phyloP scores from a whole-genome alignment of 1,140 invertebrate species.

The Drosophila setifemur region DNA sequence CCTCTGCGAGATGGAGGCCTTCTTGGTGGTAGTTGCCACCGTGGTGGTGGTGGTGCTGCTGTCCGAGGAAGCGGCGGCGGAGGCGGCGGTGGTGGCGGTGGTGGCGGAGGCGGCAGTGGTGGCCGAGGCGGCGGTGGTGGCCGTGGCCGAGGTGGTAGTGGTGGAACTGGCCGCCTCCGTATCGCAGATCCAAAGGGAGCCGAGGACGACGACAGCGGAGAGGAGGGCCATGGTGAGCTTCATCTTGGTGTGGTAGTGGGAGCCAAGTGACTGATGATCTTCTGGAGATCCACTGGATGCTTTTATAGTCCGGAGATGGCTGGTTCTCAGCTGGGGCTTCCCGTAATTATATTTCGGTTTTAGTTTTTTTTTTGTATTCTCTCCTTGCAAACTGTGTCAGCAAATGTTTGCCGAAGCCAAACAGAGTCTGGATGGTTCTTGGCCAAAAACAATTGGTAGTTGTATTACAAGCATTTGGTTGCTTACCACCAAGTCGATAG shows the following conservation, averaged over 20 bases:
- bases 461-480: no score
- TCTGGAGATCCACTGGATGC: background rate
- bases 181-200: background rate
- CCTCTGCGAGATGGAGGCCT: background rate
- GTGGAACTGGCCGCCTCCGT: background rate
- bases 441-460: no score
- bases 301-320: background rate
- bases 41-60: background rate
- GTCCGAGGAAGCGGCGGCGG: no score
- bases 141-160: background rate
- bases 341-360: background rate
- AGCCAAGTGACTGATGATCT: background rate
- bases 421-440: no score
- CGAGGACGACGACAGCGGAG: no score
- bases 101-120: background rate
- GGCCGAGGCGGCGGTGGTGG: background rate
- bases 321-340: background rate
- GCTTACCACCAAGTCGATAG: no score
- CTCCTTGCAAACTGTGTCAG: background rate
- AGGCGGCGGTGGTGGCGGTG: background rate
- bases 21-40: background rate
- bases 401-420: no score
- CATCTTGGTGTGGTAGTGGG: background rate
- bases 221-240: background rate
- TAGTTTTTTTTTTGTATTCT: background rate